Base-by-base conservation (phyloP, 2,888 invertebrate species). In the Diaperis boleti region DNA sequence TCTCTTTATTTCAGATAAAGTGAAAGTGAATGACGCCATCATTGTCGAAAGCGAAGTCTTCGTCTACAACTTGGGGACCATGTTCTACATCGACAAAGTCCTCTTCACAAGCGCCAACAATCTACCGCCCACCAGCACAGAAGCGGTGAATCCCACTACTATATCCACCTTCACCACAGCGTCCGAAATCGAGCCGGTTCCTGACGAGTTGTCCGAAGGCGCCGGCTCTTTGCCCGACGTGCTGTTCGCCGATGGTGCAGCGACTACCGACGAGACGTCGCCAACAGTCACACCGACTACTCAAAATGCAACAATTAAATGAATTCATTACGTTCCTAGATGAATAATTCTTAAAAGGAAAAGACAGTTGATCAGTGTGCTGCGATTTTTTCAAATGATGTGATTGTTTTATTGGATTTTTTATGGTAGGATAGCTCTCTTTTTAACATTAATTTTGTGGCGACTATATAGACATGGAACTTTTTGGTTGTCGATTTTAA, bases 41-140 rank as follows among this genome's bases (percentile, higher is more conserved):
- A 85, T 87, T 33, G 83, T 86, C 13, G 86, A 87, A 75, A 85
- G 85, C 70, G 87, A 88, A 77, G 84, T 87, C 14, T 88, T 87
- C 72, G 87, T 88, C 31, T 88, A 88, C 76, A 88, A 88, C 75
- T 76, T 88, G 69, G 88, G 88, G 41, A 88, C 87, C 60, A 87
- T 88, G 86, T 87, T 86, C 76, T 87, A 85, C 72, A 83, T 88
- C 60, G 85, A 87, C 72, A 84, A 85, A 69, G 83, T 88, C 59
- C 78, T 88, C 4, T 87, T 86, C 74, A 80, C 82, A 3, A 76
- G 70, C 20, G 65, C 69, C 8, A 78, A 75, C 35, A 72, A 70
- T 41, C 60, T 76, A 37, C 74, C 75, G 37, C 67, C 71, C 20
- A 74, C 73, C n/a, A 73, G 71, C 22, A 65, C 68, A 11, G 67